Evolutionary conservation across 2,113 vertebrate genomes (phyloP), one percentile per base, ranked within the genome.

Genomic region (Azemiops feae): DNA sequence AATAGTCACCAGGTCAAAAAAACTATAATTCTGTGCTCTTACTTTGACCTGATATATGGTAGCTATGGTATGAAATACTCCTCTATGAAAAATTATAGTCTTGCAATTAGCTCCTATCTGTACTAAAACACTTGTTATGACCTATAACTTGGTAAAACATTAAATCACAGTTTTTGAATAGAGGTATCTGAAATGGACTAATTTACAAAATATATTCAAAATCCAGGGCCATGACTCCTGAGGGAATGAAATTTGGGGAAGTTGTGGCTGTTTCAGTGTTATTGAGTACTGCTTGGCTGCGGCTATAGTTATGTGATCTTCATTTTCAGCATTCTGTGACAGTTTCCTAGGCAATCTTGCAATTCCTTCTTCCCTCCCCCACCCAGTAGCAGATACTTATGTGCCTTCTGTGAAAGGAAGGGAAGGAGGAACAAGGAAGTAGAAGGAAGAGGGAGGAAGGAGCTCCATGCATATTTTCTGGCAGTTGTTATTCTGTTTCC

Each of bases 71-170:
- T 34, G 12, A 69, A 69, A 69, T 69, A 74, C 69, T 74, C 34
- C 64, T 20, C 16, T 74, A n/a, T 34, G 16, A 81, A 81, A n/a
- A 53, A n/a, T n/a, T 30, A 94, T 94, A 92, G 69, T 93, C 92
- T 85, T 95, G 94, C 94, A 91, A 90, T 94, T 96, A 1, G 22
- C 18, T 45, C 1, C 4, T 0, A 0, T 91, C 60, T 64, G 14
- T n/a, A n/a, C 27, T n/a, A 64, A 64, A 64, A 64, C 27, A 12
- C 27, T 30, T 60, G 58, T 60, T 64, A 64, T 14, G 27, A 4
- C 27, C 11, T 60, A 4, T 30, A 60, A 60, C 58, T 60, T 25
- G 25, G 27, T n/a, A 12, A n/a, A 64, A 60, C 10, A 60, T 60
- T 12, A 60, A 30, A 30, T 64, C 60, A 64, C 60, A 64, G 4